These are phyloP conservation scores for Bombus confusus DNA, from an alignment of 1,140 invertebrate species.

Conservation along the genomic window DNA sequence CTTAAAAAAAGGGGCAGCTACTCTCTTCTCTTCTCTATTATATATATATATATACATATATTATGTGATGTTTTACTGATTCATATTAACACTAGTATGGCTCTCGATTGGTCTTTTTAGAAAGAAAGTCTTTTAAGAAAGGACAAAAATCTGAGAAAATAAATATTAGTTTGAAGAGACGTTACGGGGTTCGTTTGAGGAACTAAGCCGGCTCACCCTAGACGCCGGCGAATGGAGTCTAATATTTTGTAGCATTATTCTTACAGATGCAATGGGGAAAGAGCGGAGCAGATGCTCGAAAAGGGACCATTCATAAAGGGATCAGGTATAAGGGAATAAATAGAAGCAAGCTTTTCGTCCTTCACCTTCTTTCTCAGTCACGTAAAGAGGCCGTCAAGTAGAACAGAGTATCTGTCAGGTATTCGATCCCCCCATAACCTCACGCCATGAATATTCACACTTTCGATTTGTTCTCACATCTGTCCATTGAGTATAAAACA, in stretches of 20 bases:
- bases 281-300: background rate
- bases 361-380: conserved; percentile 13
- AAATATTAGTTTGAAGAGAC: background rate
- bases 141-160: background rate
- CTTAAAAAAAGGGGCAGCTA: no score
- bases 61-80: no score
- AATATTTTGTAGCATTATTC: conserved; percentile 20
- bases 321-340: background rate
- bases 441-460: conserved; percentile 39
- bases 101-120: no score
- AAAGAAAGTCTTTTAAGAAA: no score
- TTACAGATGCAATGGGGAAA: background rate
- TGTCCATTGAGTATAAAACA: background rate
- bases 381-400: background rate
- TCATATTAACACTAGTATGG: no score
- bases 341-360: background rate
- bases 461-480: conserved; percentile 25
- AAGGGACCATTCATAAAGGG: background rate
- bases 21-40: background rate
- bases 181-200: background rate
- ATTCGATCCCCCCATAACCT: conserved; percentile 46
- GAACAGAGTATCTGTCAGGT: conserved; percentile 28
- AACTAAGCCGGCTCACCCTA: conserved; percentile 30
- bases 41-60: no score
- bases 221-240: conserved; percentile 10